These are phyloP conservation scores for Enteromius thamalakanensis DNA, from an alignment of 2,797 vertebrate species.

Conservation along the genomic window DNA sequence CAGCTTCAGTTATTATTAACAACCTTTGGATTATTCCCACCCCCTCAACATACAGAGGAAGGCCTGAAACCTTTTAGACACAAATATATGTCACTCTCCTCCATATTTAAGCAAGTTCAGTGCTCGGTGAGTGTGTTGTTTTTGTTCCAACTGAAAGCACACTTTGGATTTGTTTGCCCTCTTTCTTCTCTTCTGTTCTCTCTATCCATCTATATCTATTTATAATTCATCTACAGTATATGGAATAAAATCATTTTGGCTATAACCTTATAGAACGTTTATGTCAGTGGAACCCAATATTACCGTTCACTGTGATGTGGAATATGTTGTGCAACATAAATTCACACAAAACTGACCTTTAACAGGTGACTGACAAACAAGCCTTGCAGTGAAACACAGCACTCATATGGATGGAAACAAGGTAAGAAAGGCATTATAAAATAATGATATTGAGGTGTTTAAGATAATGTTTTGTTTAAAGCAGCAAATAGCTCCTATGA, in stretches of 20 bases:
- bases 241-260: neutral
- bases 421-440: neutral
- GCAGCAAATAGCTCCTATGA: neutral
- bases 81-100: neutral
- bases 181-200: neutral
- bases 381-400: neutral
- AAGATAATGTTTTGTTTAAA: neutral
- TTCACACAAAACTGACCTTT: conserved; percentile 2
- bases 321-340: neutral
- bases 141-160: conserved; percentile 23
- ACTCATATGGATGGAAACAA: neutral
- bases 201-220: neutral
- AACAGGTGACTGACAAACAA: neutral
- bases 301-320: neutral
- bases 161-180: neutral
- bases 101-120: conserved; percentile 5
- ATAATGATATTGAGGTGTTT: neutral
- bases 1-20: neutral
- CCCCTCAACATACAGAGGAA: too few relatives aligned
- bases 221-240: neutral
- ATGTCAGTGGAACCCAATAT: neutral
- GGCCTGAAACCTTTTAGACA: neutral
- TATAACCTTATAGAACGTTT: neutral
- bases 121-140: conserved; percentile 11
- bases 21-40: neutral